Evolutionary conservation across 2,113 vertebrate genomes (phyloP), one percentile per base, ranked within the genome.

Genomic region (Cinclus cinclus): DNA sequence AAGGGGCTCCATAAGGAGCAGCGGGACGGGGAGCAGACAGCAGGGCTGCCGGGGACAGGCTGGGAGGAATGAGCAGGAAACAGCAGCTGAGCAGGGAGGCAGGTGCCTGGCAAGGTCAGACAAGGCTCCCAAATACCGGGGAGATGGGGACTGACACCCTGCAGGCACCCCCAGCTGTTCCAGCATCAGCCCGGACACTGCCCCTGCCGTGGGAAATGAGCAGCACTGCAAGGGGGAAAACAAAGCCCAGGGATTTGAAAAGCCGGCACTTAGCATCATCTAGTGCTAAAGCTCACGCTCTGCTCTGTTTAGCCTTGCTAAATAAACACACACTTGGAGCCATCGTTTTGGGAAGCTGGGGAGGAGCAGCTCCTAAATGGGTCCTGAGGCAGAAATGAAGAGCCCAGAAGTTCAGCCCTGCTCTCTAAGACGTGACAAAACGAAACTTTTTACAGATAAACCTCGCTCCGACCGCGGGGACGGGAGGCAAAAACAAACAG

Each of bases 11-110:
- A 0, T 6, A 7, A n/a, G 52, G 50, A 68, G 31, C 0, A 1
- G 17, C 1, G 19, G 42, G 9, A 15, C 9, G 5, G 49, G 39
- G 58, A 70, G 4, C 0, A 0, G 81, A n/a, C 1, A 0, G 4
- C 20, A 20, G n/a, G 22, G n/a, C 31, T 4, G 41, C 30, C 56
- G 21, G n/a, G 41, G 27, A 13, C 17, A 6, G 17, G 5, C 18
- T 0, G 25, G 59, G 42, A 82, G 39, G 30, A 64, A 21, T 9
- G 3, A 53, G 49, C 52, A 53, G 42, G 22, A 17, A 70, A 15
- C 13, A 12, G 50, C 31, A 84, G 69, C 28, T 14, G 62, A 50
- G 59, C 49, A 46, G n/a, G 55, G 49, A 60, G 73, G 28, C 25
- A 42, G n/a, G 41, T 10, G 33, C n/a, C 30, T 7, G 8, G 52